A percentile compares a stretch with the other conserved stretches of the same genome.
Conservation (phyloP, 2,888 invertebrate genomes). For the Hyposoter dolosus region DNA sequence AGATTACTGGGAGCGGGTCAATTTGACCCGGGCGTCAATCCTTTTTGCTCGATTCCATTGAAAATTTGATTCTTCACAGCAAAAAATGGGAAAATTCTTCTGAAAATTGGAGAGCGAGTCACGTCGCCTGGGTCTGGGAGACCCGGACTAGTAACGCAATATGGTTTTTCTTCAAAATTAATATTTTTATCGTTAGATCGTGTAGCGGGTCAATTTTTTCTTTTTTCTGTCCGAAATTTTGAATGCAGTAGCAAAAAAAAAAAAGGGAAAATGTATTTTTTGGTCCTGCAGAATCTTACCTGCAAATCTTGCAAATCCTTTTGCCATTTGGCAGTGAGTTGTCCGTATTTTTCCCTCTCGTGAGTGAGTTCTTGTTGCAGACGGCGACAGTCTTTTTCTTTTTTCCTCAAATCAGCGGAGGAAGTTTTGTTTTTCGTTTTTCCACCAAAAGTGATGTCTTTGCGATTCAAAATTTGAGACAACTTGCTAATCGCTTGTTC, state of each 20-base stretch:
- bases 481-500: conserved; percentile 98
- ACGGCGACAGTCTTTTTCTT: conserved; percentile 97
- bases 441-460: conserved; percentile 90
- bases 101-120: not conserved
- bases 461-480: conserved; percentile 98
- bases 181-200: too few species aligned
- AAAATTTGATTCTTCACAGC: not conserved
- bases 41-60: not conserved
- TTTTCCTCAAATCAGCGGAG: conserved; percentile 92
- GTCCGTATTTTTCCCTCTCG: conserved; percentile 97
- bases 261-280: not conserved
- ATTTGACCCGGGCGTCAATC: not conserved
- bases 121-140: not conserved
- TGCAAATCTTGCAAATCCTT: conserved; percentile 93
- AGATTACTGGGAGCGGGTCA: not conserved
- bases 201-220: too few species aligned
- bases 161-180: not conserved
- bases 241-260: too few species aligned
- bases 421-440: conserved; percentile 93
- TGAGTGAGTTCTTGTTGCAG: conserved; percentile 97
- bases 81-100: too few species aligned
- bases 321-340: conserved; percentile 93
- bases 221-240: too few species aligned
- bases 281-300: conserved; percentile 69
- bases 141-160: not conserved